These are phyloP conservation scores for Sympetrum striolatum DNA, from an alignment of 2,888 invertebrate genomes.

Conservation along the genomic window DNA sequence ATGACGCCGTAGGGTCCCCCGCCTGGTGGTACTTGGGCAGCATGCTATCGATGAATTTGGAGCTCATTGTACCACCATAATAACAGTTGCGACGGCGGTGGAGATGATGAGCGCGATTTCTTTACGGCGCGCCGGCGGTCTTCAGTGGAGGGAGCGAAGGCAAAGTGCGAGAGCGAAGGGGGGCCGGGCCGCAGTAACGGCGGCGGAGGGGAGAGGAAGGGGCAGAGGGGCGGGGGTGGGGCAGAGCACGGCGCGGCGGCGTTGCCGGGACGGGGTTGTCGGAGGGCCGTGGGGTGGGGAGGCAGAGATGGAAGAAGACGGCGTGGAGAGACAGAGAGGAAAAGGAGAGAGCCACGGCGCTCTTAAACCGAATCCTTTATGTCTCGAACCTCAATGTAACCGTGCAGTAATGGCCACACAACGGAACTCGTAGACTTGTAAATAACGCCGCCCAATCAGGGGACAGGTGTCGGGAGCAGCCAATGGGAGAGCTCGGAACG, in stretches of 20 bases:
- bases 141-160: slow-evolving; percentile 37
- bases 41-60: slow-evolving; percentile 98
- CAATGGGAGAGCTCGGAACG: slow-evolving; percentile 45
- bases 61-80: slow-evolving; percentile 77
- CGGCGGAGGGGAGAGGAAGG: slow-evolving; percentile 1
- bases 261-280: slow-evolving; percentile 55
- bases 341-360: not conserved
- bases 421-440: slow-evolving; percentile 47
- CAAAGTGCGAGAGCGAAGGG: slow-evolving; percentile 26
- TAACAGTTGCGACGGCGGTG: slow-evolving; percentile 40
- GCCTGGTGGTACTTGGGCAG: slow-evolving; percentile 89
- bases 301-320: not conserved
- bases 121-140: slow-evolving; percentile 39
- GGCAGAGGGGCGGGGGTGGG: slow-evolving; percentile 7
- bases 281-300: slow-evolving; percentile 51
- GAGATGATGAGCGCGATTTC: slow-evolving; percentile 44
- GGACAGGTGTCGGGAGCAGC: slow-evolving; percentile 47
- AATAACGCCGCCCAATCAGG: slow-evolving; percentile 47
- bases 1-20: slow-evolving; percentile 62
- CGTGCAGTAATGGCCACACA: slow-evolving; percentile 60
- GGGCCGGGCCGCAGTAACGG: slow-evolving; percentile 23
- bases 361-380: slow-evolving; percentile 45
- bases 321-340: not conserved
- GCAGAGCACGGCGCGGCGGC: slow-evolving; percentile 48
- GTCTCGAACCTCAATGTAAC: slow-evolving; percentile 55